Evolutionary conservation across 2,888 invertebrate species (phyloP).

Genomic region (Mayetiola destructor): DNA sequence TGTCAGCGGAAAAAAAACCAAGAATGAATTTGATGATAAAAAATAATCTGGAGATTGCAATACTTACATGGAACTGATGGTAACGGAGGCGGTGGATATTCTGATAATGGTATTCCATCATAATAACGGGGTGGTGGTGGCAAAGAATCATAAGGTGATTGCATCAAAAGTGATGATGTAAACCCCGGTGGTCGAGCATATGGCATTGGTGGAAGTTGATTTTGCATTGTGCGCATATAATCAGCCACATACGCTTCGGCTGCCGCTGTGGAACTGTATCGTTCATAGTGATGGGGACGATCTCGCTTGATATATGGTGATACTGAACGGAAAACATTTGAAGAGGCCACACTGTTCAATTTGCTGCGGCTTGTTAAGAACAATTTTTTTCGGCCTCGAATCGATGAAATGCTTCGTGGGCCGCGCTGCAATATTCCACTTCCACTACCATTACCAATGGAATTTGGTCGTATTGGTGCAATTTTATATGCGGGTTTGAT

Average conservation of each 20-base stretch:
- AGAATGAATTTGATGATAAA: constrained; percentile 42
- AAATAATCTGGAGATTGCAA: no score
- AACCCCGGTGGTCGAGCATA: constrained; percentile 58
- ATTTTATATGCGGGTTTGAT: constrained; percentile 35
- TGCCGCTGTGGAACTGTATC: constrained; percentile 46
- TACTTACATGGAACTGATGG: constrained; percentile 29
- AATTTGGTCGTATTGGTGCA: constrained; percentile 35
- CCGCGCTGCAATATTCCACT: constrained; percentile 18
- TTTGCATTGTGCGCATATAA: constrained; percentile 78
- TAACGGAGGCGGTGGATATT: constrained; percentile 46
- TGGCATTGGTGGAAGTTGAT: constrained; percentile 70
- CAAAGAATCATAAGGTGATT: constrained; percentile 50
- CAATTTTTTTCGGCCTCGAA: constrained; percentile 42
- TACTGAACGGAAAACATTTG: constrained; percentile 36
- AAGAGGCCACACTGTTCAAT: constrained; percentile 28
- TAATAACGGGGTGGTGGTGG: constrained; percentile 75
- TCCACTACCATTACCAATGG: constrained; percentile 24
- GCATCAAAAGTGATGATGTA: constrained; percentile 36
- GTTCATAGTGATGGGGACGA: constrained; percentile 39
- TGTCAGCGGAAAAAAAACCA: constrained; percentile 77
- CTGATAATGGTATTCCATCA: constrained; percentile 59
- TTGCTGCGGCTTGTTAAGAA: constrained; percentile 51
- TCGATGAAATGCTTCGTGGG: not conserved
- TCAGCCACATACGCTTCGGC: constrained; percentile 82
- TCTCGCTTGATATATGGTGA: constrained; percentile 43